phyloP scores from a whole-genome alignment of 2,888 invertebrate species.

The Caenorhabditis plicata region DNA sequence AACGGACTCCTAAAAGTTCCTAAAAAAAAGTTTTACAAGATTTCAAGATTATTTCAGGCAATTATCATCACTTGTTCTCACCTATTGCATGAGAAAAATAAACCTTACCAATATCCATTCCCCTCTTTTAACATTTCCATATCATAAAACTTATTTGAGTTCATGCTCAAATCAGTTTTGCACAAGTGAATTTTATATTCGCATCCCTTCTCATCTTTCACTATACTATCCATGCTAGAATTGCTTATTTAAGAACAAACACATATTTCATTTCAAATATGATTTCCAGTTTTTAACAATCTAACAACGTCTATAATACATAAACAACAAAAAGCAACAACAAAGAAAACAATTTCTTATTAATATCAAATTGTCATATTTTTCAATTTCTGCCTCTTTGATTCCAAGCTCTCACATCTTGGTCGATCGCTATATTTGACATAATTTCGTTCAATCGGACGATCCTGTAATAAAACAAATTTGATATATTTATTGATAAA shows the following conservation, averaged over 20 bases:
- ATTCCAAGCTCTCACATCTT: constrained; percentile 51
- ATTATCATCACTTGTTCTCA: too few species aligned
- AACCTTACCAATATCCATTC: constrained; percentile 9
- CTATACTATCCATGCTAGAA: background rate
- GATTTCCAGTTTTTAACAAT: background rate
- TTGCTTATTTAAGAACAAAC: background rate
- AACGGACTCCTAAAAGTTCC: too few species aligned
- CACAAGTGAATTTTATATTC: constrained; percentile 26
- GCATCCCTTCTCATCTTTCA: constrained; percentile 19
- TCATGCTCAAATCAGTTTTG: constrained; percentile 27
- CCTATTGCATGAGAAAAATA: background rate
- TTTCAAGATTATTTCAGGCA: too few species aligned
- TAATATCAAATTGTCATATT: constrained; percentile 18
- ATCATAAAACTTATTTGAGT: constrained; percentile 34
- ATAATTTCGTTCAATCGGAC: constrained; percentile 35
- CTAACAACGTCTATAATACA: background rate
- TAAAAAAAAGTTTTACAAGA: too few species aligned
- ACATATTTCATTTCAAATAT: background rate
- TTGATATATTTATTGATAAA: constrained; percentile 1
- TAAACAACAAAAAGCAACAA: background rate
- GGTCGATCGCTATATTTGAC: constrained; percentile 43
- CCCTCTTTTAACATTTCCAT: constrained; percentile 21
- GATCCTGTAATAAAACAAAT: constrained; percentile 38
- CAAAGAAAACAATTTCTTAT: background rate
- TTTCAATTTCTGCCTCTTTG: constrained; percentile 37